These are phyloP conservation scores for Sceloporus tristichus DNA, from an alignment of 2,113 vertebrate species.

Conservation along the genomic window DNA sequence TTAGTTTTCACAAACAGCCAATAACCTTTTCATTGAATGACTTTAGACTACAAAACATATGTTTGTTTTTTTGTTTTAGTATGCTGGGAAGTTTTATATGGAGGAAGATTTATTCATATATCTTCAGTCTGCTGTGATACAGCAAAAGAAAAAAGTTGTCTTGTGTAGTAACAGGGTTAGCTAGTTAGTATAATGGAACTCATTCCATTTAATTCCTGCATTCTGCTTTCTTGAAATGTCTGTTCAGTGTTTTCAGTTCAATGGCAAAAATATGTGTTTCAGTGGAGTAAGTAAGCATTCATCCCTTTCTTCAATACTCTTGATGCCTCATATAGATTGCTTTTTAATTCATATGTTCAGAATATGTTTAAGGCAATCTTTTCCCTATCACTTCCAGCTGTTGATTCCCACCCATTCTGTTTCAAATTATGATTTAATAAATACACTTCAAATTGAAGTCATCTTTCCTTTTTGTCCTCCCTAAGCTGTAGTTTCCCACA, in stretches of 20 bases:
- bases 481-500: conserved; percentile 60
- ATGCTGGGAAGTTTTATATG: too few relatives aligned
- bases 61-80: too few relatives aligned
- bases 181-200: neutral
- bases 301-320: conserved; percentile 19
- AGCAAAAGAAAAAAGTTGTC: too few relatives aligned
- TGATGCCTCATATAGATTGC: conserved; percentile 40
- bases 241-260: neutral
- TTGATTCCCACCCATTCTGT: conserved; percentile 66
- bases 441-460: conserved; percentile 74
- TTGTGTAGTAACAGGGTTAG: neutral
- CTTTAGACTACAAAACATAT: too few relatives aligned
- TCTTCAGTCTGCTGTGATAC: too few relatives aligned
- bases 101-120: too few relatives aligned
- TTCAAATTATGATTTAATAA: conserved; percentile 77
- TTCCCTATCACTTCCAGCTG: conserved; percentile 72
- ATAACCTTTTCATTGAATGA: too few relatives aligned
- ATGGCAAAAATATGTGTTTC: neutral
- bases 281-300: conserved; percentile 27
- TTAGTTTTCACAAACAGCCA: too few relatives aligned
- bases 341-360: conserved; percentile 55
- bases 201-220: neutral
- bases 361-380: conserved; percentile 56
- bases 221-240: neutral
- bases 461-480: conserved; percentile 67